Evolutionary conservation across 1,140 invertebrate genomes (phyloP).

Genomic region (Planococcus citri): DNA sequence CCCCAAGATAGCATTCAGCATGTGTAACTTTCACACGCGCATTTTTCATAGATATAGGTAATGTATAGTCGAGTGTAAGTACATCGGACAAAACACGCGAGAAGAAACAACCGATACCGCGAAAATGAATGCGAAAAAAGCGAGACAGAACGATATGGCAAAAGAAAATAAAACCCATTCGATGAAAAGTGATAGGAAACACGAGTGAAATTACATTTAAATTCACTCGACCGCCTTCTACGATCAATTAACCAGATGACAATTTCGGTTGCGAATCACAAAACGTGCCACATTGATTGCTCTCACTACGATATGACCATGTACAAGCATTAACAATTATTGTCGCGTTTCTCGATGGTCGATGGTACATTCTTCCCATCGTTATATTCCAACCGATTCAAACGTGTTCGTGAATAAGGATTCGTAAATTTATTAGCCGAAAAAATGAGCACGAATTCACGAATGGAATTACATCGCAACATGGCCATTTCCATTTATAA

Average conservation of each 20-base stretch:
- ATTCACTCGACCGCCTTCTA: background rate
- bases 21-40: too few species aligned
- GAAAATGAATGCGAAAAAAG: too few species aligned
- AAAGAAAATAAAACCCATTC: background rate
- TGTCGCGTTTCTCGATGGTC: background rate
- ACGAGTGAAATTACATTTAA: background rate
- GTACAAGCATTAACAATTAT: constrained; percentile 7
- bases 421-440: background rate
- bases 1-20: too few species aligned
- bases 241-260: background rate
- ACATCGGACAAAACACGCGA: too few species aligned
- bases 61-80: too few species aligned
- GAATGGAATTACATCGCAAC: background rate
- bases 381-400: background rate
- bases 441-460: background rate
- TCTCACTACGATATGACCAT: background rate
- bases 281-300: background rate
- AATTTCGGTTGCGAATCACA: background rate
- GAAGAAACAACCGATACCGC: too few species aligned
- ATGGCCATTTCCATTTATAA: too few species aligned
- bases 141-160: too few species aligned
- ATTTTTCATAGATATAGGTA: too few species aligned
- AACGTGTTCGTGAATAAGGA: background rate
- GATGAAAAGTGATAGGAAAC: constrained; percentile 1
- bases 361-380: background rate